Percentiles rank a stretch among this genome's conserved stretches.
phyloP scores from a whole-genome alignment of 2,888 invertebrate genomes.

The Gandaritis pyraliata region DNA sequence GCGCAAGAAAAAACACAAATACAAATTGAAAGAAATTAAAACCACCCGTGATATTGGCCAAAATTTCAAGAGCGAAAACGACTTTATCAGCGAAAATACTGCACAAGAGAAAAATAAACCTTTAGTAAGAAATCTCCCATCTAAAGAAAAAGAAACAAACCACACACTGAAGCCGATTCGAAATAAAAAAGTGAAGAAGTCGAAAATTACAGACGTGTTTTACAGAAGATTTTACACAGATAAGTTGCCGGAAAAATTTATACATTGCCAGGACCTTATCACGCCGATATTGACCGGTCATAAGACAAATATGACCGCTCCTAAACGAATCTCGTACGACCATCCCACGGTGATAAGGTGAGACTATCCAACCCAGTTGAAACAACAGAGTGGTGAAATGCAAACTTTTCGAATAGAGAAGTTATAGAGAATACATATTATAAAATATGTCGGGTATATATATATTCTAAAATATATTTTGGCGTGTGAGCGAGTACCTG shows the following conservation, averaged over 20 bases:
- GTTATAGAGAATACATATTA: too few relatives aligned
- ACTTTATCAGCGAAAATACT: not conserved
- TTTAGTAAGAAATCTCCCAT: not conserved
- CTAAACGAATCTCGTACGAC: conserved; percentile 33
- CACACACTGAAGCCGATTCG: not conserved
- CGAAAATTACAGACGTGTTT: conserved; percentile 40
- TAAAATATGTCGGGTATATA: too few relatives aligned
- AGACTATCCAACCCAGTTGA: not conserved
- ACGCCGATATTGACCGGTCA: conserved; percentile 54
- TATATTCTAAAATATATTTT: too few relatives aligned
- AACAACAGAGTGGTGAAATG: too few relatives aligned
- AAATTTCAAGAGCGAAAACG: not conserved
- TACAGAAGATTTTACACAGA: conserved; percentile 40
- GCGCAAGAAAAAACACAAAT: conserved; percentile 40
- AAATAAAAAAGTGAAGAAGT: not conserved
- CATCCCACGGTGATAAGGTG: conserved; percentile 47
- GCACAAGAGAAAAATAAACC: not conserved
- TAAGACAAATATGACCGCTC: conserved; percentile 38
- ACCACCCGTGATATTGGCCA: conserved; percentile 12
- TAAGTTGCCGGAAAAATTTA: conserved; percentile 42
- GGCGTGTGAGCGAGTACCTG: too few relatives aligned
- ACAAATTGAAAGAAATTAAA: conserved; percentile 37
- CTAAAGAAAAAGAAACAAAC: not conserved
- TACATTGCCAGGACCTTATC: conserved; percentile 54
- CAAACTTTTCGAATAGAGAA: too few relatives aligned